These are phyloP conservation scores for Echinarachnius parma DNA, from an alignment of 53 echinoderm and acorn worm genomes.

Conservation along the genomic window DNA sequence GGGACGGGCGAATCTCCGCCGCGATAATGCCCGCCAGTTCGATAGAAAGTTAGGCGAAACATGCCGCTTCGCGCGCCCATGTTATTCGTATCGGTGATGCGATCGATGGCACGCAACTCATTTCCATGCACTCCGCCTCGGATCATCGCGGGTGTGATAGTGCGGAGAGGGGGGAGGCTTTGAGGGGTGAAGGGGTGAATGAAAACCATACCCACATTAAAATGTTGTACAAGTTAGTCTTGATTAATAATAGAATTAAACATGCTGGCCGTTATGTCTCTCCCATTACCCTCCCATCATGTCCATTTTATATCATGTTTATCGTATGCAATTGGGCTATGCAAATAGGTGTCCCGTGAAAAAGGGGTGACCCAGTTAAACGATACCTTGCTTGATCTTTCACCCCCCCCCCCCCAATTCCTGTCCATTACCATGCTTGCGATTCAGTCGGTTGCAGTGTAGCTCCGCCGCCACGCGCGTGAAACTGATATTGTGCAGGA, in stretches of 20 bases:
- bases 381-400: constrained; percentile 17
- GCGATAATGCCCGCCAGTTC: constrained; percentile 11
- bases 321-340: constrained; percentile 46
- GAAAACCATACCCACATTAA: too few species aligned
- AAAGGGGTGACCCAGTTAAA: constrained; percentile 37
- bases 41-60: constrained; percentile 13
- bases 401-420: not conserved
- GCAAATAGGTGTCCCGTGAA: constrained; percentile 26
- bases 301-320: not conserved
- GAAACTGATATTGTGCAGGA: constrained; percentile 43
- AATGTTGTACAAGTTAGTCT: not conserved
- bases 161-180: not conserved
- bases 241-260: not conserved
- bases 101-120: too few species aligned
- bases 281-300: constrained; percentile 2
- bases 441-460: too few species aligned
- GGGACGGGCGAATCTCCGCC: constrained; percentile 38
- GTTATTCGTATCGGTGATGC: constrained; percentile 44
- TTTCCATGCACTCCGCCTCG: constrained; percentile 25
- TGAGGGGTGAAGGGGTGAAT: not conserved
- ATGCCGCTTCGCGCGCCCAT: constrained; percentile 8
- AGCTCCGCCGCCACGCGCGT: constrained; percentile 17
- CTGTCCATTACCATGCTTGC: too few species aligned
- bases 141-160: constrained; percentile 35
- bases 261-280: too few species aligned